Base-by-base conservation (phyloP, 2,113 vertebrate genomes). In the Caranx ignobilis region DNA sequence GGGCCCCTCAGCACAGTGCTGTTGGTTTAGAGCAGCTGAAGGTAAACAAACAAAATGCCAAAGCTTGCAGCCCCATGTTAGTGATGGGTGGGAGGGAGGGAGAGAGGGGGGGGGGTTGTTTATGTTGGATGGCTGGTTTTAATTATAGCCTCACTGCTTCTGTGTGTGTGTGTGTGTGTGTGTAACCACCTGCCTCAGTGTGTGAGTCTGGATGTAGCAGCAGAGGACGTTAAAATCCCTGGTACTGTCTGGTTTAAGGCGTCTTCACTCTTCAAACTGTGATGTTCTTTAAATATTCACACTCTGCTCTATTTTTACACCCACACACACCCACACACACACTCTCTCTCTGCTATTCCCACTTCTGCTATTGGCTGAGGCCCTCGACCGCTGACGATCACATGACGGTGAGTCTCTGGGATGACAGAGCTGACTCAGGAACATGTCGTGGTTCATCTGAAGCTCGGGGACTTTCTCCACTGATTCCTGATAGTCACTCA, bases 21-120 rank as follows among this genome's bases (percentile, higher is more conserved):
- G 87, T 77, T 90, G 77, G 68, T 81, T 83, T 55, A 54, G 54
- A 66, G 74, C 68, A 79, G 87, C 67, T 73, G 83, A 83, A 39
- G 41, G 74, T 79, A 88, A 85, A 89, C 76, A 88, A 82, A 81
- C 74, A 71, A 73, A 73, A 83, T 26, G 68, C 82, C 81, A 80
- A 48, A 64, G 65, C 65, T 67, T 7, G 2, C 2, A 10, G 35
- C 16, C 11, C 32, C 8, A 8, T 4, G 34, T 54, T 11, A 6
- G 18, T 26, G 18, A 26, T 26, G 26, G 26, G 26, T 26, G 26
- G 26, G 26, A 26, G 26, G 26, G 26, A 26, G 26, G 26, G 26
- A 26, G 16, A 1, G 9, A 50, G 2, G 48, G 43, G 21, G 35
- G 75, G 61, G 45, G 54, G 5, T 16, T 61, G 71, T 73, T 72